Evolutionary conservation across 2,888 invertebrate species (phyloP).

Genomic region (Linnaemya tessellans): DNA sequence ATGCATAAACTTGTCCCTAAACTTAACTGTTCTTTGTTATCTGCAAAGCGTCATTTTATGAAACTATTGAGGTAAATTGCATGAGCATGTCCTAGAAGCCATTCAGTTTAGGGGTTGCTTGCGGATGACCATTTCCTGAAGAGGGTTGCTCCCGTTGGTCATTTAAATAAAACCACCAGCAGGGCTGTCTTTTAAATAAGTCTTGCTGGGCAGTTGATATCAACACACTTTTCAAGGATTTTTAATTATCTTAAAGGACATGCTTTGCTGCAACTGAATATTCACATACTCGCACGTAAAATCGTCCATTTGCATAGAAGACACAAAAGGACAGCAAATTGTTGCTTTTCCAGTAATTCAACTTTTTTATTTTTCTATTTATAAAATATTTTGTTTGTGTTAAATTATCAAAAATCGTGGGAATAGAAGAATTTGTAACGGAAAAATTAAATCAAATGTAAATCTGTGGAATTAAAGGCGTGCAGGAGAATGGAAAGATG

Average conservation of each 20-base stretch:
- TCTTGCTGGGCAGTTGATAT: constrained; percentile 34
- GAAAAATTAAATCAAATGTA: not conserved
- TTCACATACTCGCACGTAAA: not conserved
- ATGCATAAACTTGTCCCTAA: not conserved
- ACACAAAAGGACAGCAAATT: constrained; percentile 1
- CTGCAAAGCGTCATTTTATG: not conserved
- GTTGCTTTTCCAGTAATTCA: constrained; percentile 47
- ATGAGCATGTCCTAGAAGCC: not conserved
- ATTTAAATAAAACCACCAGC: constrained; percentile 22
- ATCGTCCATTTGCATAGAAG: not conserved
- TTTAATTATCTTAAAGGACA: constrained; percentile 29
- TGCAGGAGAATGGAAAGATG: no score
- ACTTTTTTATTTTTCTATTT: constrained; percentile 41
- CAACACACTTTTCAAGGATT: constrained; percentile 6
- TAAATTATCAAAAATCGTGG: constrained; percentile 51
- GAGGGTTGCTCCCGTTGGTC: constrained; percentile 51
- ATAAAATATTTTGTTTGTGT: constrained; percentile 39
- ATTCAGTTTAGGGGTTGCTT: constrained; percentile 38
- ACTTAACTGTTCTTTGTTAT: not conserved
- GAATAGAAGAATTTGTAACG: constrained; percentile 36
- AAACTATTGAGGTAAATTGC: not conserved
- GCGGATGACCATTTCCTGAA: constrained; percentile 43
- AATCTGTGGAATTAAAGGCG: not conserved
- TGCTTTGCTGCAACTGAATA: constrained; percentile 31
- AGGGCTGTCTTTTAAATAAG: constrained; percentile 18